phyloP scores from a whole-genome alignment of 2,797 vertebrate species.

The Clarias laeviceps region DNA sequence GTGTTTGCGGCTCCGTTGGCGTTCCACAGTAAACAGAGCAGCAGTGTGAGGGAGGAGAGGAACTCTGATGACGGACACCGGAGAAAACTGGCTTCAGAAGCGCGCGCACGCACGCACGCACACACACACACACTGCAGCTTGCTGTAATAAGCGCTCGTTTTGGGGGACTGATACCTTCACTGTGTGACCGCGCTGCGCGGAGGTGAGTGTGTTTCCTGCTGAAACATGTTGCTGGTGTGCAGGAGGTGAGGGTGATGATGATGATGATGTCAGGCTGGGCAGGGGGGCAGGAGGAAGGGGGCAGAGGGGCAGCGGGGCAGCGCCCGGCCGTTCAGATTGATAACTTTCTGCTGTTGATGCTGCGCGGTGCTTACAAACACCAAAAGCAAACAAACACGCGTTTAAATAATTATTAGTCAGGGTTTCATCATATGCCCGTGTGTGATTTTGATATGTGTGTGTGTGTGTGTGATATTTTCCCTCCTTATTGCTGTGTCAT shows the following conservation, averaged over 20 bases:
- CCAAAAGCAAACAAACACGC: not conserved
- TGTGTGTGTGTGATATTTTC: slow-evolving; percentile 15
- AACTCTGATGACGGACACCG: slow-evolving; percentile 18
- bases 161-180: not conserved
- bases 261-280: slow-evolving; percentile 9
- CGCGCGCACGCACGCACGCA: too few species aligned
- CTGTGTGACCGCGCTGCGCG: not conserved
- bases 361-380: not conserved
- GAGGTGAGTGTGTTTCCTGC: slow-evolving; percentile 19
- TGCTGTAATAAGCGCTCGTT: not conserved
- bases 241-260: not conserved
- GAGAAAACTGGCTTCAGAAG: slow-evolving; percentile 10
- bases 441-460: not conserved
- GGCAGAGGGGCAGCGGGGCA: slow-evolving; percentile 19
- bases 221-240: not conserved
- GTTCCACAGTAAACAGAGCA: not conserved
- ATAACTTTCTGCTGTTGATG: slow-evolving; percentile 32
- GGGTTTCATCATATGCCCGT: not conserved
- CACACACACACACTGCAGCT: not conserved
- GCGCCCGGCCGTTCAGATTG: not conserved
- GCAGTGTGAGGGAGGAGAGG: slow-evolving; percentile 3
- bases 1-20: not conserved
- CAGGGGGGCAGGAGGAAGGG: slow-evolving; percentile 1
- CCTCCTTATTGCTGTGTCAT: slow-evolving; percentile 42
- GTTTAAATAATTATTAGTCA: not conserved